Percentiles rank a stretch among this genome's conserved stretches.
phyloP scores from a whole-genome alignment of 2,888 invertebrate species.

The Cephus sareptanus region DNA sequence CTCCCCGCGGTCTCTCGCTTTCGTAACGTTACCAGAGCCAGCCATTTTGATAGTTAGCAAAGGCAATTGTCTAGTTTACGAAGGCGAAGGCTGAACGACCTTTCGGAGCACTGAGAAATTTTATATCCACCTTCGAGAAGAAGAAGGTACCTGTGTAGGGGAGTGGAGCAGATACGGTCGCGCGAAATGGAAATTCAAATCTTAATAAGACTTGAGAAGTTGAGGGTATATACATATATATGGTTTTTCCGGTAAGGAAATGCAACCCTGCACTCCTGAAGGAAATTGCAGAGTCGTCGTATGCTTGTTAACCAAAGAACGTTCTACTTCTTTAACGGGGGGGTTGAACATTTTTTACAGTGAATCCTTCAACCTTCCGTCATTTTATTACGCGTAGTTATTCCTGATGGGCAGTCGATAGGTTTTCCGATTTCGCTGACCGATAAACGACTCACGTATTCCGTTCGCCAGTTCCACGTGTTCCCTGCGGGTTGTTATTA shows the following conservation, averaged over 20 bases:
- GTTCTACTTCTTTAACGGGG: background rate
- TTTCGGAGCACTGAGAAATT: background rate
- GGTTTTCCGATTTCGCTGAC: background rate
- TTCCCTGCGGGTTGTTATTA: background rate
- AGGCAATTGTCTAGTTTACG: background rate
- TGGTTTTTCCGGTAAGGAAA: background rate
- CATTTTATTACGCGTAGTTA: background rate
- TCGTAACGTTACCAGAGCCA: background rate
- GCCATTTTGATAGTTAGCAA: background rate
- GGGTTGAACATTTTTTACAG: background rate
- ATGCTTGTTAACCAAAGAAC: background rate
- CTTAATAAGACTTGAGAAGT: background rate
- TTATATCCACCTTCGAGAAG: background rate
- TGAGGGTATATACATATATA: background rate
- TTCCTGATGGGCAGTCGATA: background rate
- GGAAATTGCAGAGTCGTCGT: background rate
- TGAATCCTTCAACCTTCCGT: background rate
- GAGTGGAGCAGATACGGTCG: background rate
- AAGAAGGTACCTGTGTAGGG: background rate
- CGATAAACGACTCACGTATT: background rate
- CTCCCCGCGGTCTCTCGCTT: conserved; percentile 15
- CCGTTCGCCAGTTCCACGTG: background rate
- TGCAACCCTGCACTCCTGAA: background rate
- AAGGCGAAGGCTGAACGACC: background rate
- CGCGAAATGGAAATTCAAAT: background rate